Evolutionary conservation across 2,113 vertebrate genomes (phyloP).

Genomic region (Sinosuthora webbiana): DNA sequence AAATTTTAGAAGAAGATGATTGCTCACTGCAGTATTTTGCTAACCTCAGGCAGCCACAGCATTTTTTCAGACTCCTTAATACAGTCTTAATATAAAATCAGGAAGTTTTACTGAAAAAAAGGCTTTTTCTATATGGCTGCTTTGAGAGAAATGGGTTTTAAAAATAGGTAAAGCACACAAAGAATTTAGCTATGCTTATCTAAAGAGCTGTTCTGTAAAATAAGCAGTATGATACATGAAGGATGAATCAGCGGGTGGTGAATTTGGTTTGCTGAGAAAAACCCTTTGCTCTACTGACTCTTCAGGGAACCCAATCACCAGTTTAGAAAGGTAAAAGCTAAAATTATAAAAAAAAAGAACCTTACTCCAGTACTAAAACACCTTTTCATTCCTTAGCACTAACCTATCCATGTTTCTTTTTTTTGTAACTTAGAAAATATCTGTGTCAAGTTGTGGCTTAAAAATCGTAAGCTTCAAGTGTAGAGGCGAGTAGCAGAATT

Average conservation of each 20-base stretch:
- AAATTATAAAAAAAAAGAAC: neutral
- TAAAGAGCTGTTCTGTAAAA: neutral
- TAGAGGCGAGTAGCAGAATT: neutral
- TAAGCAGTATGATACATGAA: neutral
- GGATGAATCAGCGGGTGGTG: accelerated
- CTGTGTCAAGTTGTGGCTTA: neutral
- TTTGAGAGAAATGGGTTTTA: neutral
- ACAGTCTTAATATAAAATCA: neutral
- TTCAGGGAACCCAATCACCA: neutral
- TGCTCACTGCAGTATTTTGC: neutral
- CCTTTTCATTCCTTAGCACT: neutral
- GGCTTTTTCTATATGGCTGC: neutral
- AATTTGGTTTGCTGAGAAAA: neutral
- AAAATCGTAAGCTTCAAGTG: neutral
- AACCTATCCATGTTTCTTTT: accelerated
- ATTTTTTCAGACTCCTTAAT: neutral
- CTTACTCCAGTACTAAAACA: neutral
- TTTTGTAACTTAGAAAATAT: neutral
- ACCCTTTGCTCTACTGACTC: neutral
- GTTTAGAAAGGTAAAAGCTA: neutral
- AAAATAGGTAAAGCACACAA: neutral
- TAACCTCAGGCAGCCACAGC: neutral
- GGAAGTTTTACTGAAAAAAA: neutral
- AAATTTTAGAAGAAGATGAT: neutral
- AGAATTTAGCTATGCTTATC: neutral